Base-by-base conservation (phyloP, 2,113 vertebrate species). In the Egretta garzetta region DNA sequence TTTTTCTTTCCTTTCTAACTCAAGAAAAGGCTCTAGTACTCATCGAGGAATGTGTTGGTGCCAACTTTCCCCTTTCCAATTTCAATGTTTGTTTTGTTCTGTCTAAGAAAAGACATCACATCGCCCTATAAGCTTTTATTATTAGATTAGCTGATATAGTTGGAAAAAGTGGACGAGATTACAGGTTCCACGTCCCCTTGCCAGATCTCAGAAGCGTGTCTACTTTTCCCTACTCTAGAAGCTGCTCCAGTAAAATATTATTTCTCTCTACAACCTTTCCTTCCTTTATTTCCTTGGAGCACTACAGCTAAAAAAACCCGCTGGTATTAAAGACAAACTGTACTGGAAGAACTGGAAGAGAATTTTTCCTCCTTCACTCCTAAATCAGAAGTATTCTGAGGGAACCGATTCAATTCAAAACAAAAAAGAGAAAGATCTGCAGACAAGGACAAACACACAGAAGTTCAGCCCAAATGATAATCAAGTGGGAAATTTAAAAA, bases 111-210 rank as follows among this genome's bases (percentile, higher is more conserved):
- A 95, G 95, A 82, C 91, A 84, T 95, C 79, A 84, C 86, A 89
- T 89, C 0, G 6, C 49, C 27, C 30, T 71, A n/a, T 60, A 89
- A 84, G 96, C 45, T 76, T 91, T 82, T 95, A 91, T 91, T 93
- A 90, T 90, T 91, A 96, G 89, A 95, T 94, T 91, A 96, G 86
- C 84, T 95, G 96, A 94, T 95, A 85, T 4, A 91, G 84, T 39
- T 91, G 96, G 96, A 95, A 95, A 94, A 96, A 94, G 66, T 32
- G 39, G 92, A 95, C 90, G 64, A 62, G 85, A 93, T 76, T 93
- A 80, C 66, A 82, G 74, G 90, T 94, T 95, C 89, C 83, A 84
- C 4, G 2, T 87, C 53, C 43, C 49, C 86, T 72, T 90, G 96
- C 93, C 95, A 95, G 93, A 86, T 80, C 53, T 80, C 66, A 85